A percentile compares a stretch with the other conserved stretches of the same genome.
Conservation (phyloP, 2,888 invertebrate genomes). For the Noctua janthina region DNA sequence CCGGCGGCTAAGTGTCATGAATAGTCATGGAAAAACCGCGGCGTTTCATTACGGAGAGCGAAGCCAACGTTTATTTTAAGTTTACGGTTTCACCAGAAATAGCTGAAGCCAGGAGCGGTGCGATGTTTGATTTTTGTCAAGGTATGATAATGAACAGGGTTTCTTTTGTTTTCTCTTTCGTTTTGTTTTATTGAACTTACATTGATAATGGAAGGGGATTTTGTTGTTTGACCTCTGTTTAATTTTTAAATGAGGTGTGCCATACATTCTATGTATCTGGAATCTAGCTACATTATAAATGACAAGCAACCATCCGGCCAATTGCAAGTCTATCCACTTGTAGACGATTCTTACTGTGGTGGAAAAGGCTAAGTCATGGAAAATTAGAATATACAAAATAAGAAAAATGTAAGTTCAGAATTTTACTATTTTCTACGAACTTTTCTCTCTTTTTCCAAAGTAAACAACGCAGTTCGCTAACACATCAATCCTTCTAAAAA, state of each 20-base stretch:
- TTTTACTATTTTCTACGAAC: neutral
- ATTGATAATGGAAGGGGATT: neutral
- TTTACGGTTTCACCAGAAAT: conserved; percentile 46
- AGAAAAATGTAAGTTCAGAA: neutral
- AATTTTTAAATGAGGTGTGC: neutral
- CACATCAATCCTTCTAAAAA: conserved; percentile 65
- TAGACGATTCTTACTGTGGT: neutral
- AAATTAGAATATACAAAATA: neutral
- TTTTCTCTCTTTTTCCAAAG: neutral
- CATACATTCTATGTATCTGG: neutral
- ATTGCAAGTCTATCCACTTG: neutral
- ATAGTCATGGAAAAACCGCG: conserved; percentile 85
- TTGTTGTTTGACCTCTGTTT: neutral
- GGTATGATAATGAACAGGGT: conserved; percentile 5
- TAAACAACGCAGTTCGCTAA: conserved; percentile 48
- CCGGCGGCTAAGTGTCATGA: conserved; percentile 78
- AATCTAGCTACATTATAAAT: neutral
- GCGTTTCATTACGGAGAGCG: conserved; percentile 79
- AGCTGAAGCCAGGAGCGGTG: conserved; percentile 21
- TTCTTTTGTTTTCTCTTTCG: neutral
- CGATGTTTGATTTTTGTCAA: conserved; percentile 42
- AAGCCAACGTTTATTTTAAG: conserved; percentile 68
- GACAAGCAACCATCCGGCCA: neutral
- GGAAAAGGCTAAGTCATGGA: neutral
- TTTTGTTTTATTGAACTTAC: neutral